Base-by-base conservation (phyloP, 2,113 vertebrate species). In the Heterotilapia buettikoferi region DNA sequence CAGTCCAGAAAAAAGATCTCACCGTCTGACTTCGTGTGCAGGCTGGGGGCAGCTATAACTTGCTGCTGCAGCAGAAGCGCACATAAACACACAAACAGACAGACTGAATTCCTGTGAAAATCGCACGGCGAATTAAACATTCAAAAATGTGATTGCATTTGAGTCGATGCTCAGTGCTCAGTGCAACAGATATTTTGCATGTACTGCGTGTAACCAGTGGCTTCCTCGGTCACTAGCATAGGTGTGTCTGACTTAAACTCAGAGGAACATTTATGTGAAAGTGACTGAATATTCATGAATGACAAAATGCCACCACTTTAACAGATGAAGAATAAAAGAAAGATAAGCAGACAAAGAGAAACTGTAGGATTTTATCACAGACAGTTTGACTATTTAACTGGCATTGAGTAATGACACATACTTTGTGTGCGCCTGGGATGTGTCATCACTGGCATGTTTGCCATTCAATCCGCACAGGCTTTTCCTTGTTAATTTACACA, bases 371-470 rank as follows among this genome's bases (percentile, higher is more conserved):
- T 29, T 78, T 78, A 78, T 19, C 43, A 78, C 11, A 59, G 89
- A 90, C 91, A 91, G 90, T 87, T 80, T 86, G 89, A 93, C 90
- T 93, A 83, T 86, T 87, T 80, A 83, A 89, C 86, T 89, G 90
- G 52, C 92, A 83, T 79, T 96, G 91, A 94, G 90, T 93, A 95
- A 96, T 94, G 95, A 91, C 91, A 90, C 91, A 93, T 94, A 95
- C 94, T 95, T 94, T 96, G 93, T 95, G 87, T 90, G 88, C 47
- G 88, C 83, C 19, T 88, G 79, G 92, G 91, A 92, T 93, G 92
- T 96, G 95, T 96, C 95, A 96, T 97, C 96, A 94, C 95, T 94
- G 95, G 95, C 94, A 94, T 96, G 95, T 96, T 95, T 93, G 94
- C 94, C 93, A 96, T 97, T 96, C 95, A 95, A 96, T 95, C 90